Evolutionary conservation across 2,888 invertebrate genomes (phyloP), one percentile per base, ranked within the genome.

Genomic region (Creontiades dilutus): DNA sequence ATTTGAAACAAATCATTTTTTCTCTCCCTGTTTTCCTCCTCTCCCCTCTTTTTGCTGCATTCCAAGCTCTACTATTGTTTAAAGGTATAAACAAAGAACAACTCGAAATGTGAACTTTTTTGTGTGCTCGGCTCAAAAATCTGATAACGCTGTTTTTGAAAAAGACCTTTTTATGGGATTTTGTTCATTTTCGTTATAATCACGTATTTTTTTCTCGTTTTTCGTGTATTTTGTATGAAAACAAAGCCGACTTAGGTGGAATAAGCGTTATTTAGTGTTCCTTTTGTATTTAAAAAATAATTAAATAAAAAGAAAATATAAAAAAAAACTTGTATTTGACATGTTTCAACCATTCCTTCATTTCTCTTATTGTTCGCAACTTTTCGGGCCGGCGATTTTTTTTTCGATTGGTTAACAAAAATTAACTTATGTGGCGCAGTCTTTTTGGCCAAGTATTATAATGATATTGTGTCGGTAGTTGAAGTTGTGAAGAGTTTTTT

Each of bases 361-460:
- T 16, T 16, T 52, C 52, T 16, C 52, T 82, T 82, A 13, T 82
- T 12, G 14, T 23, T 23, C 14, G 9, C 13, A 52, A 37, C 5
- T 13, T 82, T 82, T 82, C n/a, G 52, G 52, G 82, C 52, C 82
- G 82, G 82, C 82, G 82, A 82, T 19, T 52, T 82, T 82, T n/a
- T n/a, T 52, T 52, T 82, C 23, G 27, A 52, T 12, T 68, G 52
- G 11, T 0, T 5, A 23, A 68, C 4, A 78, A 37, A 37, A 27
- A 27, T 4, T 9, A 27, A 75, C 4, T 4, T 75, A 27, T 9
- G 46, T 82, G 82, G 82, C 48, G 16, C 52, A 37, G 27, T 28
- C 23, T n/a, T 27, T 13, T 52, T 23, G 48, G 48, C 82, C 82
- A 82, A 82, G 82, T 82, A 82, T 82, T 82, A 82, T 52, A 52